phyloP scores from a whole-genome alignment of 2,113 vertebrate species.

The Peucedramus taeniatus region DNA sequence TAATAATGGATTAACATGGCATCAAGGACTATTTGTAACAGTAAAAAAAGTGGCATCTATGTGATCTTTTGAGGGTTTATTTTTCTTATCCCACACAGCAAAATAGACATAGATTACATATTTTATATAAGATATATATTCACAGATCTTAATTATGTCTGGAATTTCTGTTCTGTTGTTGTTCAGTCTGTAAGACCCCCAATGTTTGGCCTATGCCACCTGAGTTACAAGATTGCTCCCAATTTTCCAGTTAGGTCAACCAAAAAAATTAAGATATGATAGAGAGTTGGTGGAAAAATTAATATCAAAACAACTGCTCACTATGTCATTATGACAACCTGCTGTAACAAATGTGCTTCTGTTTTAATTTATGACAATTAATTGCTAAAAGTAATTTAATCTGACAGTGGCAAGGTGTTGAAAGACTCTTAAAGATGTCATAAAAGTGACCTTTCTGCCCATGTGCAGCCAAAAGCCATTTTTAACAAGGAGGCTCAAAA shows the following conservation, averaged over 20 bases:
- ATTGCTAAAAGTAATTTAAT: conserved; percentile 97
- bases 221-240: conserved; percentile 85
- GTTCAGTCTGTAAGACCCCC: conserved; percentile 48
- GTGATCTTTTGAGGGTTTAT: not conserved
- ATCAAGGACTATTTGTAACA: not conserved
- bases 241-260: conserved; percentile 99
- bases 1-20: not conserved
- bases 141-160: not conserved
- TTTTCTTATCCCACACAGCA: not conserved
- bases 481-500: conserved; percentile 91
- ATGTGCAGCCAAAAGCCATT: conserved; percentile 80
- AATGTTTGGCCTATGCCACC: conserved; percentile 63
- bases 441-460: conserved; percentile 94
- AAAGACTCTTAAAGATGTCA: conserved; percentile 89
- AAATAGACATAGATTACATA: not conserved
- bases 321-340: conserved; percentile 78
- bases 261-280: conserved; percentile 89
- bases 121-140: not conserved
- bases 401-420: conserved; percentile 89
- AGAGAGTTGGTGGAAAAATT: conserved; percentile 72
- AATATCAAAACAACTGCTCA: conserved; percentile 80
- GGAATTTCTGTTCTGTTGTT: conserved; percentile 58
- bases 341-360: conserved; percentile 79
- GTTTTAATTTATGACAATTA: conserved; percentile 94
- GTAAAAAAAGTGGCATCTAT: not conserved